Base-by-base conservation (phyloP, 2,113 vertebrate genomes). In the Orientallactaga bullata region DNA sequence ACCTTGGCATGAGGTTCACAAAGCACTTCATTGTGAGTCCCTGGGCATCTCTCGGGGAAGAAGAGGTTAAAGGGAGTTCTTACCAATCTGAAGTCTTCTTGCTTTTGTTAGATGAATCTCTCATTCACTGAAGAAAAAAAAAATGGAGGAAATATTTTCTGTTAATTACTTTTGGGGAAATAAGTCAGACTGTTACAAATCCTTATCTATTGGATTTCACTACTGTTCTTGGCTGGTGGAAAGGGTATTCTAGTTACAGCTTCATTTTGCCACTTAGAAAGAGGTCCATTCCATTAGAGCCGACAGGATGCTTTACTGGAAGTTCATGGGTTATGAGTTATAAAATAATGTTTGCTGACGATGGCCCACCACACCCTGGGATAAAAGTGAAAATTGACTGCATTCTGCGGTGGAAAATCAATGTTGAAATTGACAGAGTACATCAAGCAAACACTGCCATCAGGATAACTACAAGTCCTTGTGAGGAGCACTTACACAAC, bases 61-160 rank as follows among this genome's bases (percentile, higher is more conserved):
- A 85, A 90, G 58, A 60, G 35, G 21, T 89, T 87, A 88, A 47
- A 35, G 23, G 72, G 86, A 76, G 28, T n/a, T 51, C 37, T 24
- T 39, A 55, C 51, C 55, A 61, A 72, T 83, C 60, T 74, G 76
- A 81, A 76, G 66, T 90, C 85, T 80, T 65, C 84, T 63, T 85
- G 60, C 26, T 88, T 93, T 88, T 81, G 58, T 81, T 69, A 81
- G 68, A 84, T 73, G 37, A 81, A 81, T 20, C 42, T 81, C 60
- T 78, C 23, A 69, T 85, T 95, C 51, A 35, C 74, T 85, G 66
- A 51, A 94, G 15, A 15, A 7, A 95, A 85, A 76, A 37, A 63
- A n/a, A n/a, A n/a, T n/a, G 91, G 58, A 86, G 85, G 69, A 71
- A 90, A 86, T 83, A 60, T 66, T 79, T 83, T 85, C 60, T 82